These are phyloP conservation scores for Coleophora deauratella DNA, from an alignment of 2,888 invertebrate genomes.

Conservation along the genomic window DNA sequence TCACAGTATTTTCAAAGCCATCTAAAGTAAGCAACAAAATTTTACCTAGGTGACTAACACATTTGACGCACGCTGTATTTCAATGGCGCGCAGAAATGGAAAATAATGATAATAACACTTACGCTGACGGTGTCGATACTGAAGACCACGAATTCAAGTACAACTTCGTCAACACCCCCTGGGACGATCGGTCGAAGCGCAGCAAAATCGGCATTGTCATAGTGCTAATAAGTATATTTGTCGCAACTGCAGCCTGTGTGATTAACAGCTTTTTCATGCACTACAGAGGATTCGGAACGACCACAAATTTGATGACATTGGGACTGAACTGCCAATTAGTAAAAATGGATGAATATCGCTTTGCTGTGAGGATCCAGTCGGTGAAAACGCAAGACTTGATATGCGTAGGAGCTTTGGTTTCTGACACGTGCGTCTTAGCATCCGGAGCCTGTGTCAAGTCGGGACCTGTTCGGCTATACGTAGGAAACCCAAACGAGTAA, in stretches of 20 bases:
- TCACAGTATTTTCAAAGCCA: no score
- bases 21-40: no score
- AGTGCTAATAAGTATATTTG: slow-evolving; percentile 39
- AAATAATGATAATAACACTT: neutral
- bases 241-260: slow-evolving; percentile 35
- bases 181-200: slow-evolving; percentile 48
- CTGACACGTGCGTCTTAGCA: slow-evolving; percentile 38
- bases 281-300: slow-evolving; percentile 19
- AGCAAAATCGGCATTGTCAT: slow-evolving; percentile 46
- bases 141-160: slow-evolving; percentile 32
- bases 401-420: slow-evolving; percentile 53
- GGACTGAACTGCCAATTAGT: slow-evolving; percentile 38
- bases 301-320: neutral
- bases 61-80: no score
- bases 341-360: slow-evolving; percentile 39
- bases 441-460: slow-evolving; percentile 45
- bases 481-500: slow-evolving; percentile 28
- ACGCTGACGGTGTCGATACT: neutral
- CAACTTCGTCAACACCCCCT: slow-evolving; percentile 51
- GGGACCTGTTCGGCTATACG: slow-evolving; percentile 40
- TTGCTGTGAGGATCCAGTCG: slow-evolving; percentile 49
- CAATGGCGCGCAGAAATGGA: no score
- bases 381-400: slow-evolving; percentile 39
- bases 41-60: no score
- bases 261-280: slow-evolving; percentile 42